Conservation (phyloP, 2,797 vertebrate genomes). For the Clangula hyemalis region DNA sequence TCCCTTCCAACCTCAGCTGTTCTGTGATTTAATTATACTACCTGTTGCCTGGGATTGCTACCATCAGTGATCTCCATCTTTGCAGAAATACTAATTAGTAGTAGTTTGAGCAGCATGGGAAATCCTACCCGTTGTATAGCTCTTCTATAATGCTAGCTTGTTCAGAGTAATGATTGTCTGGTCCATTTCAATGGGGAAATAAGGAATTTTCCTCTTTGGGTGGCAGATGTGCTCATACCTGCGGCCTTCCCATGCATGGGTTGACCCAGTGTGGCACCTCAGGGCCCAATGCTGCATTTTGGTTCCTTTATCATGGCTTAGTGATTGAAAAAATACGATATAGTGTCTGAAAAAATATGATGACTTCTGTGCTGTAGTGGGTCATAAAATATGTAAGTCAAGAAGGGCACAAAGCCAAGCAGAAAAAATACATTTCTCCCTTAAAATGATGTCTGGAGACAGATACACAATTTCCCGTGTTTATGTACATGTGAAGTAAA, state of each 20-base stretch:
- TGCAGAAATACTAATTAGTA: slow-evolving; percentile 53
- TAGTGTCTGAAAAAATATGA: background rate
- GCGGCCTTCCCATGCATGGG: too few relatives aligned
- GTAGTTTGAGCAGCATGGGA: background rate
- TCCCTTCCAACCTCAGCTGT: too few relatives aligned
- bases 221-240: too few relatives aligned
- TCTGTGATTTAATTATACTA: background rate
- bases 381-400: background rate
- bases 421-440: background rate
- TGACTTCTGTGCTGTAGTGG: background rate
- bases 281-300: background rate
- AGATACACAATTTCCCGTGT: background rate
- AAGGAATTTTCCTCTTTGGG: too few relatives aligned
- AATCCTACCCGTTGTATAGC: background rate
- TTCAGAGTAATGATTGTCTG: background rate
- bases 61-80: background rate
- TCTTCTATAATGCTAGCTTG: background rate
- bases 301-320: accelerated
- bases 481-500: background rate
- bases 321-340: background rate
- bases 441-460: background rate
- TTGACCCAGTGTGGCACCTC: too few relatives aligned
- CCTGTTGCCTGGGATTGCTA: background rate
- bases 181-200: background rate
- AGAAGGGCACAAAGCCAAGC: background rate